phyloP scores from a whole-genome alignment of 2,888 invertebrate genomes.

The Meteorus cinctellus region DNA sequence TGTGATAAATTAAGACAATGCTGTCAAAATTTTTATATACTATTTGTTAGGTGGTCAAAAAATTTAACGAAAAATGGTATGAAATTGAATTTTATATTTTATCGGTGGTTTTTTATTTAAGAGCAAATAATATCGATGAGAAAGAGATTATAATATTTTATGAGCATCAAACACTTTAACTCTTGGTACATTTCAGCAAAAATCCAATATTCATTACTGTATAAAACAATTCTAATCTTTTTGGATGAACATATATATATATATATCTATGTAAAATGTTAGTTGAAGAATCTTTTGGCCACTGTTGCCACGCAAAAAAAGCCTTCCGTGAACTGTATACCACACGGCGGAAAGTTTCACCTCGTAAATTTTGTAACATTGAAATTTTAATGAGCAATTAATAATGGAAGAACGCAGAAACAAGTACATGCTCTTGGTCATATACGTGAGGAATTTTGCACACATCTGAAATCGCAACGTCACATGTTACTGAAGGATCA shows the following conservation, averaged over 20 bases:
- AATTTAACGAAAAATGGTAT: not conserved
- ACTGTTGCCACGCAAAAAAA: not conserved
- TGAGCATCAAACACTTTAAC: constrained; percentile 46
- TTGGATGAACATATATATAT: not conserved
- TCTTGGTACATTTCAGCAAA: constrained; percentile 35
- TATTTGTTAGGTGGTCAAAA: not conserved
- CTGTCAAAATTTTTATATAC: not conserved
- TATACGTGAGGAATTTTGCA: not conserved
- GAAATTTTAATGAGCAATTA: constrained; percentile 59
- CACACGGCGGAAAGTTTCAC: constrained; percentile 50
- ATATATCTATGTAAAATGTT: constrained; percentile 38
- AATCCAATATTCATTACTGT: constrained; percentile 60
- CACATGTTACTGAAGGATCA: no score
- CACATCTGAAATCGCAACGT: no score
- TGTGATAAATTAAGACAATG: not conserved
- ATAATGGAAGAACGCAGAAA: constrained; percentile 40
- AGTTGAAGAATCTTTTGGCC: constrained; percentile 50
- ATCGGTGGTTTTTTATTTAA: constrained; percentile 33
- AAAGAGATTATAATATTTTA: constrained; percentile 51
- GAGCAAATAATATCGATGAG: constrained; percentile 48
- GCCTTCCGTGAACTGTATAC: constrained; percentile 24
- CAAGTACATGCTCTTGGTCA: not conserved
- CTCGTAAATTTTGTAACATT: constrained; percentile 61
- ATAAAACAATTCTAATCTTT: constrained; percentile 59
- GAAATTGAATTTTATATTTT: constrained; percentile 21